A percentile compares a stretch with the other conserved stretches of the same genome.
phyloP scores from a whole-genome alignment of 2,888 invertebrate species.

The Eupithecia exiguata region DNA sequence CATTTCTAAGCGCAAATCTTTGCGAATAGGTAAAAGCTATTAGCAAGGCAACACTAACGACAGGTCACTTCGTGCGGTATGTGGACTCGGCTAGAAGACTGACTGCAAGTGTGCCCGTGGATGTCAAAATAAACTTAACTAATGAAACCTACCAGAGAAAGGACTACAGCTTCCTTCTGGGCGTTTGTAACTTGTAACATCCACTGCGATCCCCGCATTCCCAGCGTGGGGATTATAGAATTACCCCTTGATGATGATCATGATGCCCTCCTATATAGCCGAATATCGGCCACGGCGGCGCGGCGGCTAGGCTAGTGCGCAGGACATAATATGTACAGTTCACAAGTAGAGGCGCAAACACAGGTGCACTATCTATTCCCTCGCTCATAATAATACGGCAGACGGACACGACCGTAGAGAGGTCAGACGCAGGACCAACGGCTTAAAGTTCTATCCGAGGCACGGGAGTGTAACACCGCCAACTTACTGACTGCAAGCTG shows the following conservation, averaged over 20 bases:
- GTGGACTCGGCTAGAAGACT: not conserved
- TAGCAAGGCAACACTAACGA: slow-evolving; percentile 12
- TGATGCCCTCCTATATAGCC: too few species aligned
- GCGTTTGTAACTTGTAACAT: not conserved
- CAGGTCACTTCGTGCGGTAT: slow-evolving; percentile 17
- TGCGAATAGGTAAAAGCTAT: slow-evolving; percentile 24
- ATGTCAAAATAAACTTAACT: not conserved
- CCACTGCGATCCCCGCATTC: not conserved
- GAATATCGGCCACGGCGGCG: too few species aligned
- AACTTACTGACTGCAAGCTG: too few species aligned
- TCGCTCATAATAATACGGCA: too few species aligned
- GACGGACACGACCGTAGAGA: too few species aligned
- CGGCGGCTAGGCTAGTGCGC: too few species aligned
- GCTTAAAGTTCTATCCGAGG: too few species aligned
- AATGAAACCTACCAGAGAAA: not conserved
- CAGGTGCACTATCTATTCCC: too few species aligned
- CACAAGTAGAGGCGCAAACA: too few species aligned
- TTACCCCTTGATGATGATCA: not conserved
- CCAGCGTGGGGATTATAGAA: not conserved
- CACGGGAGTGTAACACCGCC: too few species aligned
- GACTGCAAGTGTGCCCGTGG: not conserved
- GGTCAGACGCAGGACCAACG: too few species aligned
- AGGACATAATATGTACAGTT: too few species aligned
- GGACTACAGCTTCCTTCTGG: not conserved
- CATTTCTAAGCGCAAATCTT: slow-evolving; percentile 10